Base-by-base conservation (phyloP, 2,113 vertebrate genomes). In the Heterotis niloticus region DNA sequence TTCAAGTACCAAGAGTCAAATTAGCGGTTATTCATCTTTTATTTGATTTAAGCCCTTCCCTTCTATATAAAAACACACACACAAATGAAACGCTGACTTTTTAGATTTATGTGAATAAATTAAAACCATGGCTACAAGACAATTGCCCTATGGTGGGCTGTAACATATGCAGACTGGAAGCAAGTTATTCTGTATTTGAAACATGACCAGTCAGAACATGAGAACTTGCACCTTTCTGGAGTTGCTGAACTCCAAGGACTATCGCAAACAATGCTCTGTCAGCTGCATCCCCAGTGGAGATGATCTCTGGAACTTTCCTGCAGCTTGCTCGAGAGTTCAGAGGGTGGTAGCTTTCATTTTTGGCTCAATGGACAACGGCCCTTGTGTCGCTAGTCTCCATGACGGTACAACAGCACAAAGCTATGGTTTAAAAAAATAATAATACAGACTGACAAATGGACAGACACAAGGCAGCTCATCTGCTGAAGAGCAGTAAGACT, bases 71-170 rank as follows among this genome's bases (percentile, higher is more conserved):
- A 56, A 74, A 57, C n/a, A 7, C 16, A 56, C 3, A 57, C 52
- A 57, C 11, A 23, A 26, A 57, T 74, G 57, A 56, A 71, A 34
- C 34, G n/a, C 17, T 51, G 23, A 23, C 34, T 44, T 44, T 44
- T 44, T 44, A 44, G 34, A 44, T 44, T 44, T 44, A 44, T 44
- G 34, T 44, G 34, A 44, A 44, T 44, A 44, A 2, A 7, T 44
- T 2, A 7, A 4, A 44, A 44, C 7, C 34, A 44, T 44, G 34
- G 34, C 34, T 85, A 90, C 23, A 24, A 26, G 16, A 51, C 54
- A 85, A 88, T 90, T 89, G 89, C 88, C 89, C 89, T 59, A 26
- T 57, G n/a, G 13, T 74, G 24, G 16, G 54, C 71, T 9, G 24
- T 52, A 28, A 29, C 44, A 3, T 11, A 5, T 52, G 34, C 24